phyloP scores from a whole-genome alignment of 2,888 invertebrate species.

The Plebejus argus region DNA sequence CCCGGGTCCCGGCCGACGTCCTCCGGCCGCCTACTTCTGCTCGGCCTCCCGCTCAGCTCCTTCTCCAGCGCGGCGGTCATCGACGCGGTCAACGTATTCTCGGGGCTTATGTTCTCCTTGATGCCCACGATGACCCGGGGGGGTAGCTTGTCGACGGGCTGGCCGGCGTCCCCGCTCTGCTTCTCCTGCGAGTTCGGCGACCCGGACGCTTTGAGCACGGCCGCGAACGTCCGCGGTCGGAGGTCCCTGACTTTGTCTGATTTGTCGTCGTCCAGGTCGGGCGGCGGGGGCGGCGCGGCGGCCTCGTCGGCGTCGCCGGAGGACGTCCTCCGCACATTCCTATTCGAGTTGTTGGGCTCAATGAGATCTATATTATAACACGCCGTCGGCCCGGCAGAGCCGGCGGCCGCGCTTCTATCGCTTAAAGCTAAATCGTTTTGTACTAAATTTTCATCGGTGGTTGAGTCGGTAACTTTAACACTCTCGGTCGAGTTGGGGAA shows the following conservation, averaged over 20 bases:
- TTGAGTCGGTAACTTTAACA: constrained; percentile 63
- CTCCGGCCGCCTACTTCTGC: constrained; percentile 53
- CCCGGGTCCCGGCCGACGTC: constrained; percentile 53
- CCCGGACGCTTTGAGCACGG: constrained; percentile 69
- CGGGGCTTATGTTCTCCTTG: constrained; percentile 83
- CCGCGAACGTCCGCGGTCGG: constrained; percentile 69
- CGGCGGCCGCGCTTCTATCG: constrained; percentile 54
- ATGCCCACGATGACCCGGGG: constrained; percentile 80
- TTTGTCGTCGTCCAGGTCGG: constrained; percentile 50
- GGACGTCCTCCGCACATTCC: constrained; percentile 45
- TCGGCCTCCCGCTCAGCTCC: constrained; percentile 60
- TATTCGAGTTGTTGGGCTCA: constrained; percentile 68
- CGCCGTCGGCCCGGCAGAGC: constrained; percentile 52
- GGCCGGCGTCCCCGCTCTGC: constrained; percentile 68
- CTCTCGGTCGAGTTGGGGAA: constrained; percentile 55
- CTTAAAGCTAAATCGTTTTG: constrained; percentile 77
- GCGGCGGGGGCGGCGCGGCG: constrained; percentile 41
- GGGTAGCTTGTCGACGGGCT: constrained; percentile 74
- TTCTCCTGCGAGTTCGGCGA: constrained; percentile 70
- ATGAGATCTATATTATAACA: constrained; percentile 70
- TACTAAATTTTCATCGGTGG: constrained; percentile 78
- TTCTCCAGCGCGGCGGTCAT: constrained; percentile 66
- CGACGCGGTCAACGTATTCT: constrained; percentile 77
- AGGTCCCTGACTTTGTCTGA: constrained; percentile 52
- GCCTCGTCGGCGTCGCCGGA: constrained; percentile 43